These are phyloP conservation scores for Drosophila navojoa DNA, from an alignment of 1,140 invertebrate species.

Conservation along the genomic window DNA sequence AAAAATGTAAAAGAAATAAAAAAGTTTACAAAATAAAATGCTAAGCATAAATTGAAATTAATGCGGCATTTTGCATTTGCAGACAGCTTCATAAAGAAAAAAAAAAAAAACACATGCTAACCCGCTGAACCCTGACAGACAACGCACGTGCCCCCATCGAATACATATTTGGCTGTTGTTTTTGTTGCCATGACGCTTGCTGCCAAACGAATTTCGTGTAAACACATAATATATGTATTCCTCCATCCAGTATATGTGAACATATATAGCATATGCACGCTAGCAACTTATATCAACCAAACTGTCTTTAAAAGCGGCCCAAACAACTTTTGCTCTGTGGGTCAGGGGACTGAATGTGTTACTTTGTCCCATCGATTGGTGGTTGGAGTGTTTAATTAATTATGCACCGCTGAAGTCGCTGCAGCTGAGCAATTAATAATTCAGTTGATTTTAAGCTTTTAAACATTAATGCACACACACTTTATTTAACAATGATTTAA, in stretches of 20 bases:
- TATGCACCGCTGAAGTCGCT: conserved; percentile 6
- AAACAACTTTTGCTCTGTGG: conserved; percentile 47
- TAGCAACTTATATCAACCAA: conserved; percentile 20
- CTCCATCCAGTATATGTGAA: not conserved
- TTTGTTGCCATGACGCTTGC: conserved; percentile 54
- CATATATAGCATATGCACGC: conserved; percentile 7
- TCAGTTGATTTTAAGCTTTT: not conserved
- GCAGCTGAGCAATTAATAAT: conserved; percentile 33
- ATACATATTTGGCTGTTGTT: conserved; percentile 25
- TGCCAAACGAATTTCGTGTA: conserved; percentile 41
- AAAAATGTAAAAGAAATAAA: conserved; percentile 19
- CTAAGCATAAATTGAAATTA: conserved; percentile 38
- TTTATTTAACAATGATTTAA: too few species aligned
- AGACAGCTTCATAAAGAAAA: conserved; percentile 15
- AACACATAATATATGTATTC: conserved; percentile 34
- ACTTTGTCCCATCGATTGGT: conserved; percentile 17
- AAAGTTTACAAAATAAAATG: conserved; percentile 3
- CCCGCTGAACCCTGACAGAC: conserved; percentile 51
- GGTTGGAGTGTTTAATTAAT: conserved; percentile 33
- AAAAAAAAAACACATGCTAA: conserved; percentile 27
- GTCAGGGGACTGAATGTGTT: conserved; percentile 26
- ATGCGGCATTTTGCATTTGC: conserved; percentile 39
- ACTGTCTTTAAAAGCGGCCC: conserved; percentile 51
- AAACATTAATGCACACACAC: too few species aligned
- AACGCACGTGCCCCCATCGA: conserved; percentile 28